Percentiles rank a stretch among this genome's conserved stretches.
Evolutionary conservation across 2,888 invertebrate genomes (phyloP).

Genomic region (Melieria crassipennis): DNA sequence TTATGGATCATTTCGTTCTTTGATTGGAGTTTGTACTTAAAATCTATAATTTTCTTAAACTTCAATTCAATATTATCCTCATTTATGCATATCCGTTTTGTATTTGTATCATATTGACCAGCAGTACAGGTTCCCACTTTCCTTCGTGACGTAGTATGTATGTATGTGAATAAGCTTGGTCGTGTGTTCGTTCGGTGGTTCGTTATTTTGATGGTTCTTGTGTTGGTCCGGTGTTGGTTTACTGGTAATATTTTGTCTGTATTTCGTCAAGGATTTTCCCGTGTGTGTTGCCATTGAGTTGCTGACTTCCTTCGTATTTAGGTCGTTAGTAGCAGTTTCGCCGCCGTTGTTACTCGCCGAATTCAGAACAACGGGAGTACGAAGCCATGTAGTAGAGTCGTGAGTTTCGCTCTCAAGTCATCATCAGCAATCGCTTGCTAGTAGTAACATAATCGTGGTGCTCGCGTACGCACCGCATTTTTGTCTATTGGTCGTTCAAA

Average conservation of each 20-base stretch:
- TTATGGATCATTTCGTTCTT: no score
- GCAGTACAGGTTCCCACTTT: no score
- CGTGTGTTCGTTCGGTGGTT: not conserved
- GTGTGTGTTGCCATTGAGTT: constrained; percentile 23
- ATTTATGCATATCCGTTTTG: no score
- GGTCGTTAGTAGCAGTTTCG: not conserved
- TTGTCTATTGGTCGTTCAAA: constrained; percentile 15
- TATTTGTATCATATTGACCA: no score
- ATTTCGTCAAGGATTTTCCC: constrained; percentile 42
- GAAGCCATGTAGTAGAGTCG: constrained; percentile 22
- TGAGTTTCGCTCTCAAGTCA: constrained; percentile 30
- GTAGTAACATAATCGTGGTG: constrained; percentile 56
- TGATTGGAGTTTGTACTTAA: no score
- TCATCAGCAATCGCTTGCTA: constrained; percentile 11
- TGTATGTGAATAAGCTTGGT: not conserved
- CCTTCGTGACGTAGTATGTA: no score
- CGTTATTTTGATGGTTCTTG: constrained; percentile 8
- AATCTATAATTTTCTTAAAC: no score
- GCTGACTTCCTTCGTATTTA: constrained; percentile 19
- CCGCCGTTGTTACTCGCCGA: no score
- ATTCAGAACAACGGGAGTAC: no score
- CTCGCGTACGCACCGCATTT: constrained; percentile 49
- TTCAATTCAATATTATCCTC: no score
- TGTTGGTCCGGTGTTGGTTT: constrained; percentile 13
- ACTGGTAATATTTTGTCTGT: constrained; percentile 6